A percentile compares a stretch with the other conserved stretches of the same genome.
These are phyloP conservation scores for Pelvicachromis taeniatus DNA, from an alignment of 2,113 vertebrate species.

Conservation along the genomic window DNA sequence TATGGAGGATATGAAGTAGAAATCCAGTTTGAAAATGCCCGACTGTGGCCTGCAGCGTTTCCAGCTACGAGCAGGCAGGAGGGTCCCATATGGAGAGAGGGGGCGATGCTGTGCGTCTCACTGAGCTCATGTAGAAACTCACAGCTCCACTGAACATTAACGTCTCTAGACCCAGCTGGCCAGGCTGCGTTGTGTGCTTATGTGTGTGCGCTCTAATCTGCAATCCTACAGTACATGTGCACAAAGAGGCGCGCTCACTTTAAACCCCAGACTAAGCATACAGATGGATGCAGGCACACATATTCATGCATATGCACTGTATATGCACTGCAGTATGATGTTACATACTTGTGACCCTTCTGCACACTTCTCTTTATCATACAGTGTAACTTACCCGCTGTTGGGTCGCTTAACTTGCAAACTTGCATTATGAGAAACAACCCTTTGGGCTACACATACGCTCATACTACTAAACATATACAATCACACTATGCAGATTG, in stretches of 20 bases:
- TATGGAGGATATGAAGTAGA: background rate
- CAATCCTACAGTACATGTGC: background rate
- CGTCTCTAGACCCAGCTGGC: conserved; percentile 64
- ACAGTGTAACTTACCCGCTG: background rate
- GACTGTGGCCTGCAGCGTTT: conserved; percentile 40
- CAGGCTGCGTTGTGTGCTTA: background rate
- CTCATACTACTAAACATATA: background rate
- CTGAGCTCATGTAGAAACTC: conserved; percentile 55
- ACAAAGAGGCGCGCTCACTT: background rate
- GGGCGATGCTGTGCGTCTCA: conserved; percentile 48
- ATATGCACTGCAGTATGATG: background rate
- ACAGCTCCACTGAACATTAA: conserved; percentile 65
- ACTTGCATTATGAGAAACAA: background rate
- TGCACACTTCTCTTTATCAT: background rate
- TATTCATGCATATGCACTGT: background rate
- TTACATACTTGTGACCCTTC: background rate
- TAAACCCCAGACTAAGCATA: background rate
- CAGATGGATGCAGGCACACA: background rate
- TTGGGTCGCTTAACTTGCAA: background rate
- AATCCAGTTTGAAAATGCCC: background rate
- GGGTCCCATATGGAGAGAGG: conserved; percentile 66
- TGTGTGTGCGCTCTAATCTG: background rate
- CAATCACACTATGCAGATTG: background rate
- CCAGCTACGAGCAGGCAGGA: conserved; percentile 17
- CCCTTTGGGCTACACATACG: background rate